phyloP scores from a whole-genome alignment of 2,113 vertebrate genomes.

The Eira barbara region DNA sequence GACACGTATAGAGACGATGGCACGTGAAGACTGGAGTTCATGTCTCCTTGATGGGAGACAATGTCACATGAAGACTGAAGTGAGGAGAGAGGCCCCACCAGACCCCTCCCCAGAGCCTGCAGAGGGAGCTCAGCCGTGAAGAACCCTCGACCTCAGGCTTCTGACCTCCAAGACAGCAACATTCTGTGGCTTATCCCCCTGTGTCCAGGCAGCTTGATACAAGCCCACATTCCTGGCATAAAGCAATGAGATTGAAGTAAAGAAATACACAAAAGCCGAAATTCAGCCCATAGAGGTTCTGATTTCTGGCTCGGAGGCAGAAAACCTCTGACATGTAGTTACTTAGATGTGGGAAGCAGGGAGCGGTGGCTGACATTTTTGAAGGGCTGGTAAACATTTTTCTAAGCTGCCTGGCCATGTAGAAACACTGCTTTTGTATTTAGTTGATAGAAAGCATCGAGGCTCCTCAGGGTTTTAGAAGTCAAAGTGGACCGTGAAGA shows the following conservation, averaged over 20 bases:
- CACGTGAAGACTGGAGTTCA: not conserved
- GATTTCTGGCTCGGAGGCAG: not conserved
- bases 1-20: no score
- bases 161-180: not conserved
- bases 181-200: not conserved
- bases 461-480: not conserved
- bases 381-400: conserved; percentile 30
- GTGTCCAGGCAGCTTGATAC: not conserved
- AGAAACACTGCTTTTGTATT: not conserved
- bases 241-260: not conserved
- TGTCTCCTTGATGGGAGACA: no score
- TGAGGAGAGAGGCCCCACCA: no score
- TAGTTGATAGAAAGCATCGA: not conserved
- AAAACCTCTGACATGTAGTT: not conserved
- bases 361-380: not conserved
- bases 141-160: rapidly evolving
- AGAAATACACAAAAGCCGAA: not conserved
- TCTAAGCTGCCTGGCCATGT: not conserved
- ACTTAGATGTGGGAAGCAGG: not conserved
- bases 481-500: no score
- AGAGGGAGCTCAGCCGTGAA: rapidly evolving
- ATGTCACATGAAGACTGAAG: no score
- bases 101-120: not conserved
- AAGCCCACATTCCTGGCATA: not conserved
- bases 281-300: not conserved